A percentile compares a stretch with the other conserved stretches of the same genome.
These are phyloP conservation scores for Lypha dubia DNA, from an alignment of 2,888 invertebrate species.

Conservation along the genomic window DNA sequence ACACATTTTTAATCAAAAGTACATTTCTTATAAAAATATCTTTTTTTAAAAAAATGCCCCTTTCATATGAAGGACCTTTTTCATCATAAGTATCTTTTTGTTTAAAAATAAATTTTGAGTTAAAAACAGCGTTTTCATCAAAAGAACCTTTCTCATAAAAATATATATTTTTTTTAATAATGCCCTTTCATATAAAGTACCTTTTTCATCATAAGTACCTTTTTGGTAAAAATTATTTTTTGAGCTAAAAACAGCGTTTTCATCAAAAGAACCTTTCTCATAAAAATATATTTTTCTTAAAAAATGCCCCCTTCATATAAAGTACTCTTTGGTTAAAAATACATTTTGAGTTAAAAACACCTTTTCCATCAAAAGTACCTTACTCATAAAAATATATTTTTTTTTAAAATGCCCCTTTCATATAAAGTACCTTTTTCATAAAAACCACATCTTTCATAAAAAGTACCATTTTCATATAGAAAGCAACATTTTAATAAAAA, in stretches of 20 bases:
- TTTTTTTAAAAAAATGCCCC: not conserved
- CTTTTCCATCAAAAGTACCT: not conserved
- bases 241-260: too few species aligned
- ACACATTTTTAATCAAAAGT: not conserved
- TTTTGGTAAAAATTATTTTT: too few species aligned
- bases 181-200: too few species aligned
- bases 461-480: not conserved
- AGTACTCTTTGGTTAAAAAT: not conserved
- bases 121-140: not conserved
- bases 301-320: not conserved
- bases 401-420: not conserved
- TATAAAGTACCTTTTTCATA: not conserved
- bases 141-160: not conserved
- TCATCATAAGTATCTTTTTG: not conserved
- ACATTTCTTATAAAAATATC: not conserved
- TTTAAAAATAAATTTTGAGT: not conserved
- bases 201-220: too few species aligned
- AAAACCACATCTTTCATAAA: not conserved
- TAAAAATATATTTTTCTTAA: not conserved
- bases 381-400: not conserved
- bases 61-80: not conserved
- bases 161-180: not conserved
- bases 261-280: not conserved
- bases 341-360: not conserved
- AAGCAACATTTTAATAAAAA: too few species aligned